Conservation (phyloP, 2,888 invertebrate genomes). For the Gonocerus acuteangulatus region DNA sequence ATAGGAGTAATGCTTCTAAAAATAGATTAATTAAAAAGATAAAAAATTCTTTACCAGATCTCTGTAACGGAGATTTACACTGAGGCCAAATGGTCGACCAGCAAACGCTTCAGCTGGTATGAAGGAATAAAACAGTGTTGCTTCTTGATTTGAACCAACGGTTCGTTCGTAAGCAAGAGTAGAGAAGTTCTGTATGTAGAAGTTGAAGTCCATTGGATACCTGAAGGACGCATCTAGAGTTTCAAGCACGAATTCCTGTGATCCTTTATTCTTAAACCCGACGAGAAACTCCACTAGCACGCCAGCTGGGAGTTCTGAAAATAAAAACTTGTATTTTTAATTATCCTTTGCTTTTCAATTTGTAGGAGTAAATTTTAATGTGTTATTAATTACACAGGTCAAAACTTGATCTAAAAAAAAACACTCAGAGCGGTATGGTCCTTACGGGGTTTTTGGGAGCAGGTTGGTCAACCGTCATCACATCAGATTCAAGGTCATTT, state of each 20-base stretch:
- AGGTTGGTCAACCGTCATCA: too few relatives aligned
- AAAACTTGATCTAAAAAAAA: too few relatives aligned
- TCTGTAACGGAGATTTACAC: conserved; percentile 84
- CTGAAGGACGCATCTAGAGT: conserved; percentile 95
- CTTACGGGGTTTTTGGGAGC: too few relatives aligned
- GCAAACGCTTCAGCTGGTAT: conserved; percentile 93
- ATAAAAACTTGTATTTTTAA: not conserved
- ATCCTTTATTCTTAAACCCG: conserved; percentile 91
- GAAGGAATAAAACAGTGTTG: conserved; percentile 90
- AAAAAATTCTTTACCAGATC: conserved; percentile 61
- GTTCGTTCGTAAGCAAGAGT: conserved; percentile 77
- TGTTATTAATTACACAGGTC: too few relatives aligned
- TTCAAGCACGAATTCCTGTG: conserved; percentile 83
- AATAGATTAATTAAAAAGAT: too few relatives aligned
- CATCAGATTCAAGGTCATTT: too few relatives aligned
- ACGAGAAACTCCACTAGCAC: conserved; percentile 88
- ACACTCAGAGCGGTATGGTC: too few relatives aligned
- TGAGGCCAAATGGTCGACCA: conserved; percentile 91
- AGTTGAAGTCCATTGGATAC: conserved; percentile 97
- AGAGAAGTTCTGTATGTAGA: conserved; percentile 97
- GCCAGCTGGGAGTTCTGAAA: conserved; percentile 76
- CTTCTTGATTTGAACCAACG: conserved; percentile 85
- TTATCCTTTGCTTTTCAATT: too few relatives aligned
- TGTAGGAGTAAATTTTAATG: too few relatives aligned
- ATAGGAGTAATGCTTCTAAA: too few relatives aligned